These are phyloP conservation scores for Chrysochloris asiatica DNA, from an alignment of 2,113 vertebrate genomes.

Conservation along the genomic window DNA sequence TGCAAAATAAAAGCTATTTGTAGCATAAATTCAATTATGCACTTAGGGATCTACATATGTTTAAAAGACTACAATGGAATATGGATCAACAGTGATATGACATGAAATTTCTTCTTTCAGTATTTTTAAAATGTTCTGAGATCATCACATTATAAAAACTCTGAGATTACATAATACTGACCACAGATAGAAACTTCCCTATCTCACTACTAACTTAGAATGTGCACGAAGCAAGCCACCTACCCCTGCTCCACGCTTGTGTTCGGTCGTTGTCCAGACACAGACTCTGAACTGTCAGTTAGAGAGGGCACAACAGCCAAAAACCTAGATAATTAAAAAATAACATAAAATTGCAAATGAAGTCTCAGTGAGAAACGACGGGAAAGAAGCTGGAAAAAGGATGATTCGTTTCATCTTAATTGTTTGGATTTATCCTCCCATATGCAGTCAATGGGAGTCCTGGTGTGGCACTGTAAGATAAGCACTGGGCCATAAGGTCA, in stretches of 20 bases:
- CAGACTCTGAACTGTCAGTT: constrained; percentile 97
- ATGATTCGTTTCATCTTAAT: not conserved
- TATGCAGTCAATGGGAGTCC: too few relatives aligned
- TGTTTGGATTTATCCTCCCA: not conserved
- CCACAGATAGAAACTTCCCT: not conserved
- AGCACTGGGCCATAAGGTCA: too few relatives aligned
- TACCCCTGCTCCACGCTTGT: constrained; percentile 99
- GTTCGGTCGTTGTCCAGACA: constrained; percentile 98
- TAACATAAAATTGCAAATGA: not conserved
- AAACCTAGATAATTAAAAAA: constrained; percentile 88
- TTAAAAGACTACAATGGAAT: not conserved
- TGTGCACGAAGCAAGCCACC: constrained; percentile 47
- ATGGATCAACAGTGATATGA: not conserved
- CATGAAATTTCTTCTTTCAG: not conserved
- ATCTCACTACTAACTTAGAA: not conserved
- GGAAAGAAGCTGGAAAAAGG: not conserved
- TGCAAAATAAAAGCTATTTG: not conserved
- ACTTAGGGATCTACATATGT: not conserved
- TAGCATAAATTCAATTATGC: not conserved
- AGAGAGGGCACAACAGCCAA: constrained; percentile 97
- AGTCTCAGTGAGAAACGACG: not conserved
- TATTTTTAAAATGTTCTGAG: not conserved
- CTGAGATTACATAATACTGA: not conserved
- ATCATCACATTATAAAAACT: not conserved
- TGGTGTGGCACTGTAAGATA: too few relatives aligned